Evolutionary conservation across 2,888 invertebrate genomes (phyloP), one percentile per base, ranked within the genome.

Genomic region (Parapristionchus giblindavisi): DNA sequence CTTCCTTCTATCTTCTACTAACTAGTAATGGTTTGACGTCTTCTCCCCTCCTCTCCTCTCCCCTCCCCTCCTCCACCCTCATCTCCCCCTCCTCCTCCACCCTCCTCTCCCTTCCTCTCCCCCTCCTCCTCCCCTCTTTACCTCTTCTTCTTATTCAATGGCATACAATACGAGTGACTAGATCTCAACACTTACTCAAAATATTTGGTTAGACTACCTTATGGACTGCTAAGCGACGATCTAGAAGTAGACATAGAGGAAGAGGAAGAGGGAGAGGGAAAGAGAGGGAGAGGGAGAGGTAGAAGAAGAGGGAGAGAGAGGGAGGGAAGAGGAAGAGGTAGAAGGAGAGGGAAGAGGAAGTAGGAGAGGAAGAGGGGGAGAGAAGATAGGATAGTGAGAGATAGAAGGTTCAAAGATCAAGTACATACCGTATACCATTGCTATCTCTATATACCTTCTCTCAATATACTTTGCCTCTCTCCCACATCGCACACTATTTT

Each of bases 201-300:
- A 66, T 66, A 66, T 66, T 66, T 66, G 66, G 66, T 48, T 66
- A 66, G 66, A 66, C 66, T 66, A 66, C 43, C 51, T 32, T 66
- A 51, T 66, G 66, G 48, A 48, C 51, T 34, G 14, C 6, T 66
- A 48, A 43, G 21, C 51, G 48, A 14, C 24, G 11, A 24, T 17
- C 27, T 58, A 11, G 17, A 17, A 11, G 11, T 58, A 24, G 11
- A 17, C n/a, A 58, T 24, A 51, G 21, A 51, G 21, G 51, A 14
- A 51, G 51, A 51, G 51, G 21, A 14, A 51, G 51, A 51, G 21
- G 51, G 51, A 17, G 21, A 51, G 51, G 14, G 14, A 66, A 24
- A 56, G 29, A 6, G n/a, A 6, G 56, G 29, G 29, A 56, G n/a
- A 56, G n/a, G 11, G n/a, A n/a, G 56, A n/a, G n/a, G 29, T 56